These are phyloP conservation scores for Zaprionus camerounensis DNA, from an alignment of 1,140 invertebrate species.

Conservation along the genomic window DNA sequence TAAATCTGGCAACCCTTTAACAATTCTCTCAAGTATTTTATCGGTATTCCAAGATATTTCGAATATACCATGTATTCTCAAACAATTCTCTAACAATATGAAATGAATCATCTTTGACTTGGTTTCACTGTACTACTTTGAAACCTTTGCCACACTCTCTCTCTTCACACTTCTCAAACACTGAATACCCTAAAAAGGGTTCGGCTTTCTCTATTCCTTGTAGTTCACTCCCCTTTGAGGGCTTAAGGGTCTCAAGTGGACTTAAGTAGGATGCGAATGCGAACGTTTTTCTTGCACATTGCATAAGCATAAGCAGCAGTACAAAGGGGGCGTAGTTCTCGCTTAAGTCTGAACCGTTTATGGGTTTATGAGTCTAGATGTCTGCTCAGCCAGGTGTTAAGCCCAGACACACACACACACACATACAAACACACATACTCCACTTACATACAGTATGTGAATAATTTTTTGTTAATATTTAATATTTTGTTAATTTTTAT, in stretches of 20 bases:
- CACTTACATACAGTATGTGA: constrained; percentile 8
- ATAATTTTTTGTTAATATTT: constrained; percentile 7
- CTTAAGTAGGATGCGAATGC: constrained; percentile 20
- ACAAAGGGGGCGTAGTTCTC: constrained; percentile 20
- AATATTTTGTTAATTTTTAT: not conserved
- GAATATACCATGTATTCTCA: not conserved
- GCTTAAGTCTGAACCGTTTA: constrained; percentile 15
- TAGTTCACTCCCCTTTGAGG: constrained; percentile 44
- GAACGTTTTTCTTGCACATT: constrained; percentile 53
- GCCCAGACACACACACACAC: not conserved
- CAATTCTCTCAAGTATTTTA: not conserved
- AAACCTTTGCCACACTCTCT: not conserved
- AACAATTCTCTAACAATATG: not conserved
- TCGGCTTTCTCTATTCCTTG: constrained; percentile 51
- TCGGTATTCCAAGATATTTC: not conserved
- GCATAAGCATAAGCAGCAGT: constrained; percentile 14
- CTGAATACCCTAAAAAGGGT: constrained; percentile 45
- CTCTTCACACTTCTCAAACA: constrained; percentile 14
- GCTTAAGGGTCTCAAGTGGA: constrained; percentile 68
- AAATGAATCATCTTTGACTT: no score
- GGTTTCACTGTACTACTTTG: not conserved
- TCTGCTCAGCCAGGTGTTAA: constrained; percentile 58
- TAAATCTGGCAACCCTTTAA: not conserved
- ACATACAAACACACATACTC: constrained; percentile 13
- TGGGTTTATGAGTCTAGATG: constrained; percentile 25